Conservation (phyloP, 2,113 vertebrate genomes). For the Lophius piscatorius region DNA sequence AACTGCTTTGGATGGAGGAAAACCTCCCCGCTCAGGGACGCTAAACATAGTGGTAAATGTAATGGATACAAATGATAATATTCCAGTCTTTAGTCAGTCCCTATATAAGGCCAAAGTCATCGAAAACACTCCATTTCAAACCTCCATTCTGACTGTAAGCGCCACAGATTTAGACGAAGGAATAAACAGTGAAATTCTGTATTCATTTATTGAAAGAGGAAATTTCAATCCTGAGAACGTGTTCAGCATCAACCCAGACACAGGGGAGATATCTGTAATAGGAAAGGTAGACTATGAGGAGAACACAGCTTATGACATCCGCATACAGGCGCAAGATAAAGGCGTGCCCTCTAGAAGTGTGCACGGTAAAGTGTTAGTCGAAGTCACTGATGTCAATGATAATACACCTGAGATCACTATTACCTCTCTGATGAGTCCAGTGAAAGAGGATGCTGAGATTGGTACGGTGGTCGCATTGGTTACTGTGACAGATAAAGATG, state of each 20-base stretch:
- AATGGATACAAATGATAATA: slow-evolving; percentile 74
- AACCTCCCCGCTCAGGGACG: slow-evolving; percentile 67
- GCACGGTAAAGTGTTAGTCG: slow-evolving; percentile 82
- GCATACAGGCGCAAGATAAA: slow-evolving; percentile 76
- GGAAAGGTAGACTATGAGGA: slow-evolving; percentile 80
- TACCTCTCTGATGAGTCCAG: slow-evolving; percentile 74
- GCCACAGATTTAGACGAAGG: slow-evolving; percentile 82
- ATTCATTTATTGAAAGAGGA: slow-evolving; percentile 65
- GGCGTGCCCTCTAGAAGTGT: slow-evolving; percentile 72
- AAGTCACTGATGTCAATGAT: too few relatives aligned
- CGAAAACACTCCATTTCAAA: slow-evolving; percentile 66
- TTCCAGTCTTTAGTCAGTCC: slow-evolving; percentile 68
- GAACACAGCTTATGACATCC: slow-evolving; percentile 77
- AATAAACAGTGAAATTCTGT: slow-evolving; percentile 62
- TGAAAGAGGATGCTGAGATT: slow-evolving; percentile 75
- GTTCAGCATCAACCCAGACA: slow-evolving; percentile 79
- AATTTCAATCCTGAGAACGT: slow-evolving; percentile 66
- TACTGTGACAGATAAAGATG: slow-evolving; percentile 78
- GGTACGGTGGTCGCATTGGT: slow-evolving; percentile 78
- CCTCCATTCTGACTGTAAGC: slow-evolving; percentile 59
- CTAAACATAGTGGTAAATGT: slow-evolving; percentile 66
- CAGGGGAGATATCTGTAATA: slow-evolving; percentile 80
- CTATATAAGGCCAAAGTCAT: slow-evolving; percentile 72
- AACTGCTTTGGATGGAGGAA: slow-evolving; percentile 78
- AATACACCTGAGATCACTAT: slow-evolving; percentile 79